Percentiles rank a stretch among this genome's conserved stretches.
These are phyloP conservation scores for Trogon surrucura DNA, from an alignment of 2,113 vertebrate genomes.

Conservation along the genomic window DNA sequence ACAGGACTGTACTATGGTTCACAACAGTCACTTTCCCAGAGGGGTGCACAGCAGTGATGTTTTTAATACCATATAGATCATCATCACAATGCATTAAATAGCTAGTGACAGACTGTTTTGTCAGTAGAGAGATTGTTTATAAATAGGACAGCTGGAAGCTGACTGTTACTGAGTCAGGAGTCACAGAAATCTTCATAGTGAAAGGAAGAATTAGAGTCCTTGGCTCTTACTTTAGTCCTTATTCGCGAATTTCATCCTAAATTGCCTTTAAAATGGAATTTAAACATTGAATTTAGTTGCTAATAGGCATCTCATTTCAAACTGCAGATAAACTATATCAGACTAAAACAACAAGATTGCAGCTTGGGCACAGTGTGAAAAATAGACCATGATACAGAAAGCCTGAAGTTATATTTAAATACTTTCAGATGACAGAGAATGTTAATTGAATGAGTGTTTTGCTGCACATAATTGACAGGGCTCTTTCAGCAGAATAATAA, in stretches of 20 bases:
- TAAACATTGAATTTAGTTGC: not conserved
- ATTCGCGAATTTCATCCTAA: not conserved
- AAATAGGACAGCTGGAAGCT: constrained; percentile 56
- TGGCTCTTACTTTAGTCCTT: constrained; percentile 9
- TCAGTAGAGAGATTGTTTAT: constrained; percentile 64
- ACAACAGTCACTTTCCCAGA: constrained; percentile 8
- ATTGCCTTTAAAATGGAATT: not conserved
- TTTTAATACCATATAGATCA: constrained; percentile 43
- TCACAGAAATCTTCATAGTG: constrained; percentile 16
- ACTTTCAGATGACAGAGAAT: constrained; percentile 3
- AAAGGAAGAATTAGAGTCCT: not conserved
- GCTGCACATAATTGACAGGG: not conserved
- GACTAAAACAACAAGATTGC: not conserved
- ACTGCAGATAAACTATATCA: not conserved
- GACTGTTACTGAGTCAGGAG: constrained; percentile 40
- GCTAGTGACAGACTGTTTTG: constrained; percentile 62
- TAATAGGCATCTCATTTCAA: not conserved
- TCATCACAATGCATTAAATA: constrained; percentile 54
- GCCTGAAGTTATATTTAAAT: constrained; percentile 13
- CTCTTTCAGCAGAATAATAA: constrained; percentile 4
- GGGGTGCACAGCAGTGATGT: not conserved
- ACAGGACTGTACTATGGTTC: not conserved
- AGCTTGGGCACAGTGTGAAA: not conserved
- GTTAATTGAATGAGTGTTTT: constrained; percentile 1
- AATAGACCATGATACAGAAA: not conserved